Base-by-base conservation (phyloP, 1,140 invertebrate species). In the Anoplophora glabripennis region DNA sequence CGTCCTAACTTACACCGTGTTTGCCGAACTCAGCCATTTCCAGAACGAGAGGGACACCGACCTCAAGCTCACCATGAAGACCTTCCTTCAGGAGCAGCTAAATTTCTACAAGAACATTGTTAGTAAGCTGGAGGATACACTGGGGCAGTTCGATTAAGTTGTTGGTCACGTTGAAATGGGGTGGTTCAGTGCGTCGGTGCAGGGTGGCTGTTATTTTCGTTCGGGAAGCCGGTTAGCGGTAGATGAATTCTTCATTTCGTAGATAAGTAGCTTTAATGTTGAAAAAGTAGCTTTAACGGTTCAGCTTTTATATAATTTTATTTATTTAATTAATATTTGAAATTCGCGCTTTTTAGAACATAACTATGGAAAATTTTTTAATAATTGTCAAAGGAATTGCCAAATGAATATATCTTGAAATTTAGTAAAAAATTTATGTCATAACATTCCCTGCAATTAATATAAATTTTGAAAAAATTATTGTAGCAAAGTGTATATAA, bases 11-110 rank as follows among this genome's bases (percentile, higher is more conserved):
- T 96, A 96, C 72, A 87, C 93, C 1, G 82, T 95, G 37, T 82
- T 97, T 71, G 94, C 95, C 28, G 96, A 99, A 80, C 89, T 98
- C 57, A 88, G 88, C 65, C 92, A 98, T 76, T 97, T 98, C 72
- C 93, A 96, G 69, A 74, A 80, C 12, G 92, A 96, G 71, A 83
- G 93, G 61, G 88, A 92, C 21, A 79, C 83, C n/a, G 93, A 98
- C 76, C 85, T 95, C 63, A 93, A 90, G 74, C 79, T 84, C 44
- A 88, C 91, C 47, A 91, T 97, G 80, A 89, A 90, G 72, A 85
- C 82, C 54, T 97, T 93, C 73, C 80, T 98, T 38, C 79, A 79
- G 54, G 89, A 93, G 71, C 96, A 98, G 79, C 92, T 97, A 36
- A 83, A 83, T 37, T 98, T 98, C 78, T 97, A 98, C 79, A 86